Evolutionary conservation across 2,113 vertebrate species (phyloP).

Genomic region (Pyrgilauda ruficollis): DNA sequence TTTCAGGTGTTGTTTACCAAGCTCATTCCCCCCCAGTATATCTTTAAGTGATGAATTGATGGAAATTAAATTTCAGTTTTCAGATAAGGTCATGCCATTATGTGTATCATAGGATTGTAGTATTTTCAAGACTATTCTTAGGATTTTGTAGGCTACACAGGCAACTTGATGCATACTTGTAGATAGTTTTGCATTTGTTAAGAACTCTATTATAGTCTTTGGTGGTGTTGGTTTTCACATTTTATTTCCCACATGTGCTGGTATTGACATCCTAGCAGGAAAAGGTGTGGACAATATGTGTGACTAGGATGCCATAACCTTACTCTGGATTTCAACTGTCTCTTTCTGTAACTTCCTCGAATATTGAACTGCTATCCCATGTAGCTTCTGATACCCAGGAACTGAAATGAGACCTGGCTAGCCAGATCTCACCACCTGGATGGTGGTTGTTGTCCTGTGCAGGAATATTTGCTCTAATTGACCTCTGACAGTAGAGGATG

Average conservation of each 20-base stretch:
- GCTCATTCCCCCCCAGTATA: neutral
- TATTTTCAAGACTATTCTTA: neutral
- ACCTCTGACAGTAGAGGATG: neutral
- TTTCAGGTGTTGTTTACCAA: neutral
- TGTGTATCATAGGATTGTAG: neutral
- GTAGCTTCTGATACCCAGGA: neutral
- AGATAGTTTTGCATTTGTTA: neutral
- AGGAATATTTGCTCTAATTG: neutral
- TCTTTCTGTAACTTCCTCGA: neutral
- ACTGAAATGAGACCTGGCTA: neutral
- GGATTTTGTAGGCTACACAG: neutral
- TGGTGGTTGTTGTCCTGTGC: neutral
- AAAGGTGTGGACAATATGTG: neutral
- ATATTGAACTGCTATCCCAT: neutral
- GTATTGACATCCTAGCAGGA: neutral
- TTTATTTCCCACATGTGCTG: neutral
- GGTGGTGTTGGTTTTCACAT: neutral
- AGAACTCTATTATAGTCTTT: neutral
- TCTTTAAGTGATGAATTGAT: neutral
- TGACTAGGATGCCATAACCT: neutral
- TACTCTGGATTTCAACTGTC: neutral
- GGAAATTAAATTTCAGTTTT: neutral
- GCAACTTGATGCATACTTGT: neutral
- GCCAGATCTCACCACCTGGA: too few species aligned
- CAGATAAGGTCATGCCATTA: neutral